Conservation (phyloP, 2,113 vertebrate genomes). For the Hippocampus comes region DNA sequence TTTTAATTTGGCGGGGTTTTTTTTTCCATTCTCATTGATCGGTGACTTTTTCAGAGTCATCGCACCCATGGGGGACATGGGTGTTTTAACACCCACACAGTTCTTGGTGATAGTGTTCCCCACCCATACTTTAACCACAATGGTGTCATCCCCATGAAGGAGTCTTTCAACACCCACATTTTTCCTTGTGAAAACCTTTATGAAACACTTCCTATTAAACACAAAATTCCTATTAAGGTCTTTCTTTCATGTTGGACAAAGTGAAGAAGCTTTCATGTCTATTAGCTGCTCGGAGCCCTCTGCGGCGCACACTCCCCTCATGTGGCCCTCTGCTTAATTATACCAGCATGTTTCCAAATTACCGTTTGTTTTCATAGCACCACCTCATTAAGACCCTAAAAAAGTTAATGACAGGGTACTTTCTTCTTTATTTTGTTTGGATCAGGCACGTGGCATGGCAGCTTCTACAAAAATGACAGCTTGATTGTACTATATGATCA, state of each 20-base stretch:
- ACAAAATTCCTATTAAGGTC: neutral
- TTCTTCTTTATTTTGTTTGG: neutral
- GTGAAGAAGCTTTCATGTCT: neutral
- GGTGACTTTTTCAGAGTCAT: too few species aligned
- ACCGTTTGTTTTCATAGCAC: slow-evolving; percentile 57
- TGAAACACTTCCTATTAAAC: neutral
- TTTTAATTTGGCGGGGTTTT: too few species aligned
- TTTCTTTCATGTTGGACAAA: neutral
- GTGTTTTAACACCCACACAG: too few species aligned
- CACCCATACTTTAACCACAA: neutral
- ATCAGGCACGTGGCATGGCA: neutral
- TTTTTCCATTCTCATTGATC: too few species aligned
- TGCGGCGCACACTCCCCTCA: slow-evolving; percentile 4
- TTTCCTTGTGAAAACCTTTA: neutral
- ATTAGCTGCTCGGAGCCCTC: slow-evolving; percentile 12
- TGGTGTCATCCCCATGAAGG: neutral
- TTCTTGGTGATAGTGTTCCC: too few species aligned
- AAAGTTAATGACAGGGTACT: slow-evolving; percentile 34
- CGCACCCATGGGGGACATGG: too few species aligned
- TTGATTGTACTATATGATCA: neutral
- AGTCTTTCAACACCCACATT: neutral
- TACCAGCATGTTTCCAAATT: slow-evolving; percentile 44
- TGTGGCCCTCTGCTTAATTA: slow-evolving; percentile 42
- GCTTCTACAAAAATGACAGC: neutral
- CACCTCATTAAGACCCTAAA: slow-evolving; percentile 43